Base-by-base conservation (phyloP, 2,888 invertebrate species). In the Hesperia comma region DNA sequence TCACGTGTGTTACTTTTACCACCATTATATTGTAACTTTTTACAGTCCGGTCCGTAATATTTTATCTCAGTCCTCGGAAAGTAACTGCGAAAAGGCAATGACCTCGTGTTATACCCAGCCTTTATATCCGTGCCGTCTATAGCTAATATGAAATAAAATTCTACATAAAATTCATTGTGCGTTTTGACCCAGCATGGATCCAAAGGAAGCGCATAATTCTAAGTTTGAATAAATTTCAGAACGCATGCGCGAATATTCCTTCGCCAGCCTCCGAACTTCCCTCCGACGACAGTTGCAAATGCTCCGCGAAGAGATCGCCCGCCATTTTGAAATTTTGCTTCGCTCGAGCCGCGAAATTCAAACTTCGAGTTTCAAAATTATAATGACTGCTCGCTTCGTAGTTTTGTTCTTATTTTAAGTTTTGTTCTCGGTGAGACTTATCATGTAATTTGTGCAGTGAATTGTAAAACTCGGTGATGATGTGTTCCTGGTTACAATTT, bases 391-490 rank as follows among this genome's bases (percentile, higher is more conserved):
- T 21, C 43, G 41, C 14, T 26, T 57, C 21, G 17, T 49, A 49
- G 7, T 57, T 64, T 54, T n/a, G 54, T 49, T 66, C 12, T 57
- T 14, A 6, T 15, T 57, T 51, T 51, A 41, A 57, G 15, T 58
- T 58, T 40, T 40, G 26, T 17, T 40, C 17, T n/a, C 40, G 21
- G 63, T 64, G 51, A n/a, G n/a, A 49, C 56, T 57, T 37, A 37
- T 7, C 7, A 57, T 64, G 57, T 57, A 51, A 53, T 40, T 26
- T 75, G 74, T 75, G 66, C 72, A 70, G 79, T 82, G 83, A 19
- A 77, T 72, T 77, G 74, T 51, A 78, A 72, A 74, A 79, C 74
- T 77, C 26, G 73, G 90, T 90, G 87, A 84, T 86, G 82, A 83
- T 83, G 88, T 88, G 87, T 49, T 32, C 63, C 51, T 49, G 57